Evolutionary conservation across 2,113 vertebrate species (phyloP).

Genomic region (Nettapus auritus): DNA sequence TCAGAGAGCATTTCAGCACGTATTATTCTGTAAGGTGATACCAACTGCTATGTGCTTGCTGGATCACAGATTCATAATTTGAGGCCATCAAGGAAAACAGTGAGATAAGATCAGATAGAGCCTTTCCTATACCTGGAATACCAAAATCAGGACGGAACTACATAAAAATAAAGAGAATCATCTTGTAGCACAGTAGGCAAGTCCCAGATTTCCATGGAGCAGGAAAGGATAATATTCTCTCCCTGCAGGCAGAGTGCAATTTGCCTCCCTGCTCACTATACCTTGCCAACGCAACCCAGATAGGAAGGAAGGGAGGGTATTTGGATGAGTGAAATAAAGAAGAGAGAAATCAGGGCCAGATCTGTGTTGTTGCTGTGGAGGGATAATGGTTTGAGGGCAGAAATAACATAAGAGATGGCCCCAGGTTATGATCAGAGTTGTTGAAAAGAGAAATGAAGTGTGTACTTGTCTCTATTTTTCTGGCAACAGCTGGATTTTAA

Average conservation of each 20-base stretch:
- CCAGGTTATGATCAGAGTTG: neutral
- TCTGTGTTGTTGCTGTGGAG: neutral
- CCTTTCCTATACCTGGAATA: neutral
- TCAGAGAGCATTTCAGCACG: neutral
- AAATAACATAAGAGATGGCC: neutral
- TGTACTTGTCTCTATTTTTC: neutral
- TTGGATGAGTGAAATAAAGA: neutral
- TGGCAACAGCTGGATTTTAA: neutral
- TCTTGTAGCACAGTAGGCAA: neutral
- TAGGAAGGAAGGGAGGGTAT: neutral
- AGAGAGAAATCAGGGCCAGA: neutral
- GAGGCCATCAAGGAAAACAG: neutral
- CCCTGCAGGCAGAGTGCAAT: neutral
- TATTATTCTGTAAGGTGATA: neutral
- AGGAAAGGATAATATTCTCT: slow-evolving; percentile 25
- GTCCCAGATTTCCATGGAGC: neutral
- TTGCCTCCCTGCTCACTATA: neutral
- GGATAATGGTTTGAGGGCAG: neutral
- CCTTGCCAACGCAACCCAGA: neutral
- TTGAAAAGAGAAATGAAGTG: neutral
- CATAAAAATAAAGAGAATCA: slow-evolving; percentile 35
- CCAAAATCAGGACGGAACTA: neutral
- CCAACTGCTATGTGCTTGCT: neutral
- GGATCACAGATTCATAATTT: slow-evolving; percentile 2
- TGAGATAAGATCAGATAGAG: neutral